Conservation (phyloP, 1,140 invertebrate species). For the Venturia canescens region DNA sequence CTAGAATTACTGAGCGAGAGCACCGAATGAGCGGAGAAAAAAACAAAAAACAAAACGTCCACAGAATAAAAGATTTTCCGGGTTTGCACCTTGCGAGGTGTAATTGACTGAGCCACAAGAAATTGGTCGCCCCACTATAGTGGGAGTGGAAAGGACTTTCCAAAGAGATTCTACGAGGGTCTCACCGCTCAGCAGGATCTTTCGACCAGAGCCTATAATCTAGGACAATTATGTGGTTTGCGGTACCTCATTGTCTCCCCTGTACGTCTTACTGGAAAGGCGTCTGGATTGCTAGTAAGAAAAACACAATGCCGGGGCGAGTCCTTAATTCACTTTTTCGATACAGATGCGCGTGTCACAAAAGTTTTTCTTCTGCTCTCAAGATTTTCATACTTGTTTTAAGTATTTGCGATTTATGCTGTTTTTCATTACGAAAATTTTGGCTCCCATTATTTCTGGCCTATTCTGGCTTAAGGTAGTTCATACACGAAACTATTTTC, state of each 20-base stretch:
- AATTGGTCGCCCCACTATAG: conserved; percentile 53
- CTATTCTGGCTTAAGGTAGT: too few species aligned
- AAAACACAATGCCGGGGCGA: conserved; percentile 3
- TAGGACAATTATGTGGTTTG: conserved; percentile 63
- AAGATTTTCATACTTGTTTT: too few species aligned
- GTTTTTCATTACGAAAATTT: too few species aligned
- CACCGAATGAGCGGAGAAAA: neutral
- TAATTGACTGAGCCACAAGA: conserved; percentile 61
- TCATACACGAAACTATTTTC: too few species aligned
- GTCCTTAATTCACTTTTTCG: too few species aligned
- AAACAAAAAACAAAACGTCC: conserved; percentile 38
- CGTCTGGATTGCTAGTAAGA: neutral
- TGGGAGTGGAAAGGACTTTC: conserved; percentile 50
- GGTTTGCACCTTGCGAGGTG: conserved; percentile 68
- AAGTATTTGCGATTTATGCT: too few species aligned
- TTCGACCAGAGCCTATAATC: conserved; percentile 63
- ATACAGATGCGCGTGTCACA: too few species aligned
- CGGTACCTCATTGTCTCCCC: neutral
- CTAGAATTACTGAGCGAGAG: conserved; percentile 56
- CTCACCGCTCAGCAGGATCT: conserved; percentile 54
- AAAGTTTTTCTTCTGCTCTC: too few species aligned
- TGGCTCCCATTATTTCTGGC: too few species aligned
- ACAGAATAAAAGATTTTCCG: conserved; percentile 62
- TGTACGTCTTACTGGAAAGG: neutral
- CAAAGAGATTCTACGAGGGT: conserved; percentile 38